Base-by-base conservation (phyloP, 2,888 invertebrate species). In the Drosophila rellima region DNA sequence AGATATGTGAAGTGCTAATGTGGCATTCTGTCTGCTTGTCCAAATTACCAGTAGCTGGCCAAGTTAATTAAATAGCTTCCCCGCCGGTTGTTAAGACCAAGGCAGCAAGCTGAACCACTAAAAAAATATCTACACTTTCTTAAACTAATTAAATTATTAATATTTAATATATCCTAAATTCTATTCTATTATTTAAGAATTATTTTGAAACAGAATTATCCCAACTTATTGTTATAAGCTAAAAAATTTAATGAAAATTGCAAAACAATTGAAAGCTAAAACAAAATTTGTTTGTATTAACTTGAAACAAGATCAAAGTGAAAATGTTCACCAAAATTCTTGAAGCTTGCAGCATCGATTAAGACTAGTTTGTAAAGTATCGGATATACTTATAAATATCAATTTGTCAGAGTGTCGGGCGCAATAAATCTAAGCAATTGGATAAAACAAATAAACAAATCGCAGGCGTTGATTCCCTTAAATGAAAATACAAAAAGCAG, bases 1-100 rank as follows among this genome's bases (percentile, higher is more conserved):
- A 70, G 73, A 60, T 64, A 68, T 75, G 75, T 78, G 78, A 57
- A 64, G 73, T 73, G 74, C 74, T 78, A 78, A 74, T 78, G 74
- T 69, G 42, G 64, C 23, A 35, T 45, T 50, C 10, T 60, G 63
- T 45, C 70, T 62, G 20, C 42, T 20, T 31, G 26, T 29, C 52
- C 40, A 52, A 52, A 52, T 52, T 52, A 40, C 52, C 6, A 42
- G 33, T 33, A 33, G 54, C 54, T 55, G 54, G 54, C 31, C 47
- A 48, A 59, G 26, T 59, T 57, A 57, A 57, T 57, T 57, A 57
- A 57, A 57, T 45, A 26, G 13, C 11, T 37, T 26, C 35, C 47
- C 47, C 56, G 35, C 26, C 37, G 56, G 35, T 26, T 57, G 37
- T 35, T 17, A 26, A 26, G 18, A 17, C 13, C 13, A 3, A 31